Base-by-base conservation (phyloP, 2,797 vertebrate genomes). In the Sebastes kiyomatsui region DNA sequence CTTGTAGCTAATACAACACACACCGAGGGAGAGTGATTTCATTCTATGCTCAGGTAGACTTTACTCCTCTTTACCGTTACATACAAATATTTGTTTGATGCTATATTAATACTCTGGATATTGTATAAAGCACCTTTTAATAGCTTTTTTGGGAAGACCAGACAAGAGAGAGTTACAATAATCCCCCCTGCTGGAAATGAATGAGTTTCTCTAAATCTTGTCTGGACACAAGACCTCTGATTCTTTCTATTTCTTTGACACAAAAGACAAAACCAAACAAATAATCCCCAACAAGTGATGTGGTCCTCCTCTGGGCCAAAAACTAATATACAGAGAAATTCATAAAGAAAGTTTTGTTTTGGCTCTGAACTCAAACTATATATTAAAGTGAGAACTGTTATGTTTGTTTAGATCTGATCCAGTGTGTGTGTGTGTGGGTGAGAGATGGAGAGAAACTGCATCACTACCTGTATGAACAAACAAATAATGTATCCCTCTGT, bases 401-500 rank as follows among this genome's bases (percentile, higher is more conserved):
- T 64, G 33, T 72, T 42, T 38, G 42, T 79, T 72, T 72, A 46
- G 49, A 49, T 78, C n/a, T n/a, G 16, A 64, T 33, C 22, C n/a
- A 52, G 9, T 23, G 42, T 61, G 42, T 69, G 32, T 10, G 33
- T 23, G 38, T 3, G 14, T 13, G 42, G 35, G 42, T 64, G 49
- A 18, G 42, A 7, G 16, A 18, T 0, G 0, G 16, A 9, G 28
- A 13, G 10, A 61, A 27, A 56, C 11, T 27, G 35, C 38, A 60
- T 35, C 13, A 23, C 18, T n/a, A 4, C 12, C 14, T 59, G 13
- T 18, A 66, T 52, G 10, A 42, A 23, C 33, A 67, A 68, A 74
- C 56, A 75, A 33, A 62, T 60, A 49, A 67, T 60, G 60, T 28
- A 25, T 2, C 25, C 5, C 10, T 56, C 0, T 23, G 20, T 67